phyloP scores from a whole-genome alignment of 2,888 invertebrate genomes.

The Xestia rhomboidea region DNA sequence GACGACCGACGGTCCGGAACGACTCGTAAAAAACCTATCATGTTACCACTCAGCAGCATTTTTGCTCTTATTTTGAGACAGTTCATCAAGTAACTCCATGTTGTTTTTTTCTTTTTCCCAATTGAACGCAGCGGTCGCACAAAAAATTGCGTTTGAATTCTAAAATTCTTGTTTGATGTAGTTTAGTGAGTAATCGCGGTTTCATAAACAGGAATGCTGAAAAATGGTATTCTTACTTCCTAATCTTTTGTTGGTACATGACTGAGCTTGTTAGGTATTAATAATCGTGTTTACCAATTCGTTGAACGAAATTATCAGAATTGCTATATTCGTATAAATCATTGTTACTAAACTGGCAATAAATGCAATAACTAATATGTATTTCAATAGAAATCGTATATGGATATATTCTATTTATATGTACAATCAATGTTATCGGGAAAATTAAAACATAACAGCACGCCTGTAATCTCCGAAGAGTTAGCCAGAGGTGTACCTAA shows the following conservation, averaged over 20 bases:
- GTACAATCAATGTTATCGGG: background rate
- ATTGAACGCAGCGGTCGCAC: slow-evolving; percentile 49
- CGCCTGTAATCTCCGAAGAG: too few relatives aligned
- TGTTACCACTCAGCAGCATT: slow-evolving; percentile 79
- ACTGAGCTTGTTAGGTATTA: slow-evolving; percentile 30
- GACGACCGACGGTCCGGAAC: slow-evolving; percentile 78
- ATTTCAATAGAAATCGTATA: background rate
- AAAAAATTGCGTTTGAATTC: slow-evolving; percentile 63
- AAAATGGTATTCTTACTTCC: slow-evolving; percentile 41
- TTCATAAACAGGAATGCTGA: slow-evolving; percentile 52
- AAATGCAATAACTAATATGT: background rate
- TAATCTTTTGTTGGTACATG: slow-evolving; percentile 27
- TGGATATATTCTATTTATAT: background rate
- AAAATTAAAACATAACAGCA: background rate
- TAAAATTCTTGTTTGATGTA: slow-evolving; percentile 59
- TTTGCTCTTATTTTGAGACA: slow-evolving; percentile 81
- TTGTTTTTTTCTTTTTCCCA: slow-evolving; percentile 59
- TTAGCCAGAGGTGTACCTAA: too few relatives aligned
- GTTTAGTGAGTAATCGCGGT: slow-evolving; percentile 55
- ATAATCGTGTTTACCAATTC: slow-evolving; percentile 1
- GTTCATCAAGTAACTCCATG: slow-evolving; percentile 76
- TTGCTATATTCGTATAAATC: background rate
- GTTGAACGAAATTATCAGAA: slow-evolving; percentile 1
- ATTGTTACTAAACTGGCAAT: background rate
- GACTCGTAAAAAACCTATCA: slow-evolving; percentile 79